Conservation (phyloP, 2,888 invertebrate genomes). For the Drosophila parthenogenetica region DNA sequence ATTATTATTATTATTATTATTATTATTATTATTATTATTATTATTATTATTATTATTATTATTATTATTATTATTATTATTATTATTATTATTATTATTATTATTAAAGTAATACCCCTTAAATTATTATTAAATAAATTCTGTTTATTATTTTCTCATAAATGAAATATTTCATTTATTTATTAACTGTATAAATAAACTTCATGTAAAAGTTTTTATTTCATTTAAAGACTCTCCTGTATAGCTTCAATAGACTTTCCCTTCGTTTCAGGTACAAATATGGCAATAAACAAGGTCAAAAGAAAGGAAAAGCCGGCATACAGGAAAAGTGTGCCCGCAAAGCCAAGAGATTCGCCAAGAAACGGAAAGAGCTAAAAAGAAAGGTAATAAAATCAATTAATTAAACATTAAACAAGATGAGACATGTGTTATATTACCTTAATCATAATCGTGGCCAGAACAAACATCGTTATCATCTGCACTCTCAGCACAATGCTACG, state of each 20-base stretch:
- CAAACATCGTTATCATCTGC: conserved; percentile 46
- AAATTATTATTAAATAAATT: background rate
- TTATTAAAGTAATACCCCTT: too few relatives aligned
- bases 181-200: too few relatives aligned
- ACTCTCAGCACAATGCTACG: conserved; percentile 58
- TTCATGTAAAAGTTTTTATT: too few relatives aligned
- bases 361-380: conserved; percentile 21
- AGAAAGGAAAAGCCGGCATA: conserved; percentile 72
- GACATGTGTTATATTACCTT: background rate
- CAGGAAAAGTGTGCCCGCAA: conserved; percentile 74
- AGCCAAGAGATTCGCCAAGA: conserved; percentile 53
- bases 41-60: too few relatives aligned
- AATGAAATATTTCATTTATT: background rate
- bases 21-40: too few relatives aligned
- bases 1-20: too few relatives aligned
- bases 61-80: too few relatives aligned
- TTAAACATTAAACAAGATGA: conserved; percentile 34
- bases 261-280: conserved; percentile 81
- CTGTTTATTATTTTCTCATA: background rate
- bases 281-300: conserved; percentile 69
- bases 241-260: conserved; percentile 79
- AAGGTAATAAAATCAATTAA: background rate
- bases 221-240: conserved; percentile 46
- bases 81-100: too few relatives aligned
- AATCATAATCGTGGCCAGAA: conserved; percentile 20